These are phyloP conservation scores for Alauda arvensis DNA, from an alignment of 2,797 vertebrate genomes.

Conservation along the genomic window DNA sequence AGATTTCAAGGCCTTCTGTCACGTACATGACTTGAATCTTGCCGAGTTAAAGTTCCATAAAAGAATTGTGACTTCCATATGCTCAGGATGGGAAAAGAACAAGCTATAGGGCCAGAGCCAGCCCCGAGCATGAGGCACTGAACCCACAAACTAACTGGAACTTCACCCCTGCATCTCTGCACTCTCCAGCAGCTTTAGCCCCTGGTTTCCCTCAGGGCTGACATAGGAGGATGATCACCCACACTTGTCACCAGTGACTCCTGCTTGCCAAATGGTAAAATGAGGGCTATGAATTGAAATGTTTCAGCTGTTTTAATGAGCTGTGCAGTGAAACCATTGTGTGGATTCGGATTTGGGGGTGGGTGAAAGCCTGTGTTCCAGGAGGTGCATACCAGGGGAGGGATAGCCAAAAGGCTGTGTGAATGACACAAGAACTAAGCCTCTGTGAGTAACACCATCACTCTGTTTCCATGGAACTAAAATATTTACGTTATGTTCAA, in stretches of 20 bases:
- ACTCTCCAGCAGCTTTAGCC: neutral
- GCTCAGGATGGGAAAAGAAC: neutral
- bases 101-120: neutral
- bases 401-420: neutral
- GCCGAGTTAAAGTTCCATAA: neutral
- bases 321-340: neutral
- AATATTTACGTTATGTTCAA: neutral
- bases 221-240: neutral
- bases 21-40: neutral
- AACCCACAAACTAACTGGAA: neutral
- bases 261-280: neutral
- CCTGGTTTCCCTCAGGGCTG: neutral
- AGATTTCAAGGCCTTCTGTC: slow-evolving; percentile 27
- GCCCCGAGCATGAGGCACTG: neutral
- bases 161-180: neutral
- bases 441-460: neutral
- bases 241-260: neutral
- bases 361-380: neutral
- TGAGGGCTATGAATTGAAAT: neutral
- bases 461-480: slow-evolving; percentile 1
- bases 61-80: neutral
- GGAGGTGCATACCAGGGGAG: neutral
- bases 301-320: neutral
- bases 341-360: neutral
- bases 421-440: neutral